Evolutionary conservation across 2,113 vertebrate genomes (phyloP).

Genomic region (Sylvilagus bachmani): DNA sequence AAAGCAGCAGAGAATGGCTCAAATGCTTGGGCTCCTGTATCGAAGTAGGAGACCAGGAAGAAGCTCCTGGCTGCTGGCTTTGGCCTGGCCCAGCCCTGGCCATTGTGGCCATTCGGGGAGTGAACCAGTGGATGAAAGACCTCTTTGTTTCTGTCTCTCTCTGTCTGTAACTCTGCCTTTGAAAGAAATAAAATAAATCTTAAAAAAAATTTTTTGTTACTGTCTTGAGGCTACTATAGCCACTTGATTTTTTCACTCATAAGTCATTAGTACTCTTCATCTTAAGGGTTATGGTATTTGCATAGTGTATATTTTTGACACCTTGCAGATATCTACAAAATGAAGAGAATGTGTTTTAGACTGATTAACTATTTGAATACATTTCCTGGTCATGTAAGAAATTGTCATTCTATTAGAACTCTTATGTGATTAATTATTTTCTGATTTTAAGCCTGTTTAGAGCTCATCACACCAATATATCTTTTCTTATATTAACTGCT

Average conservation of each 20-base stretch:
- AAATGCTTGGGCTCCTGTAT: no score
- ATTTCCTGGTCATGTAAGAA: constrained; percentile 19
- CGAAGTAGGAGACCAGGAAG: no score
- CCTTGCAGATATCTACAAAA: constrained; percentile 46
- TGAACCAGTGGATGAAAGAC: no score
- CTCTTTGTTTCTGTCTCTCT: no score
- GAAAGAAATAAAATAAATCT: no score
- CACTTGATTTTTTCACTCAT: background rate
- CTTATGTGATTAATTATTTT: constrained; percentile 55
- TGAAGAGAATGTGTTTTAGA: constrained; percentile 48
- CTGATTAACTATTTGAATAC: constrained; percentile 46
- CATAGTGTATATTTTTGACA: constrained; percentile 18
- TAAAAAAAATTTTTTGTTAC: background rate
- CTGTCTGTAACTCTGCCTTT: no score
- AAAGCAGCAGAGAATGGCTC: no score
- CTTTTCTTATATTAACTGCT: constrained; percentile 19
- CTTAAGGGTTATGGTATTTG: constrained; percentile 41
- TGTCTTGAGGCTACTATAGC: constrained; percentile 33
- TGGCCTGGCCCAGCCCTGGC: no score
- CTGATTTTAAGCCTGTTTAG: constrained; percentile 54
- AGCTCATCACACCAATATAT: background rate
- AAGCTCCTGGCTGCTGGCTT: no score
- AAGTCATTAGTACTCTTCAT: constrained; percentile 31
- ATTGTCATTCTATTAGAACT: background rate
- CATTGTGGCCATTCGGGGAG: no score